These are phyloP conservation scores for Maconellicoccus hirsutus DNA, from an alignment of 1,140 invertebrate species.

Conservation along the genomic window DNA sequence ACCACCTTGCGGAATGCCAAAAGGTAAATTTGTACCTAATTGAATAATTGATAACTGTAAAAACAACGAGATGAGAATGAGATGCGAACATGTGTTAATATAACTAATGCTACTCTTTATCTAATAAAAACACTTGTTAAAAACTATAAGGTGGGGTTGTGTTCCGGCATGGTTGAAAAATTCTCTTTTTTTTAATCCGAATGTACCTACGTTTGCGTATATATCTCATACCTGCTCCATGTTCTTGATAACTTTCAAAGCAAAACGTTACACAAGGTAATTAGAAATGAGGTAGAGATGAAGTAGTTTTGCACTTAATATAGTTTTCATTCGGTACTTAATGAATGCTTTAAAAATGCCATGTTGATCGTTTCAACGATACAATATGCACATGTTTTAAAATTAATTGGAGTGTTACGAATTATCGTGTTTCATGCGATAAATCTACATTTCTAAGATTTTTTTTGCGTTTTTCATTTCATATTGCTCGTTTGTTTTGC, in stretches of 20 bases:
- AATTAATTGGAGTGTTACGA: conserved; percentile 9
- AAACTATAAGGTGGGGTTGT: not conserved
- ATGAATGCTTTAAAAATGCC: not conserved
- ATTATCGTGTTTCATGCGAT: not conserved
- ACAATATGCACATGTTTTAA: not conserved
- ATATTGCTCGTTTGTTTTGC: no score
- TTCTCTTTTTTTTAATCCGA: not conserved
- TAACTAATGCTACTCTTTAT: not conserved
- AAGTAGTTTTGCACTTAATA: not conserved
- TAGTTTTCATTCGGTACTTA: not conserved
- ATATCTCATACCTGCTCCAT: no score
- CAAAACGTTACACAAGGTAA: not conserved
- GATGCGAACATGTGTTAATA: not conserved
- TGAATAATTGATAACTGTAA: not conserved
- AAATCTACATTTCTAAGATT: no score
- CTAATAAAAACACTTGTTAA: not conserved
- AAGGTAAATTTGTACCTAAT: conserved; percentile 49
- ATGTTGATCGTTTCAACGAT: not conserved
- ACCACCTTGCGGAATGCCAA: conserved; percentile 89
- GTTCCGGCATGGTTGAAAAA: not conserved
- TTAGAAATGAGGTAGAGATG: not conserved
- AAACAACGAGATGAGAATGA: no score
- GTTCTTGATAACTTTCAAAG: no score
- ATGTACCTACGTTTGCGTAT: not conserved
- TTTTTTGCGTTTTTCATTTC: no score